Evolutionary conservation across 2,113 vertebrate genomes (phyloP).

Genomic region (Apus apus): DNA sequence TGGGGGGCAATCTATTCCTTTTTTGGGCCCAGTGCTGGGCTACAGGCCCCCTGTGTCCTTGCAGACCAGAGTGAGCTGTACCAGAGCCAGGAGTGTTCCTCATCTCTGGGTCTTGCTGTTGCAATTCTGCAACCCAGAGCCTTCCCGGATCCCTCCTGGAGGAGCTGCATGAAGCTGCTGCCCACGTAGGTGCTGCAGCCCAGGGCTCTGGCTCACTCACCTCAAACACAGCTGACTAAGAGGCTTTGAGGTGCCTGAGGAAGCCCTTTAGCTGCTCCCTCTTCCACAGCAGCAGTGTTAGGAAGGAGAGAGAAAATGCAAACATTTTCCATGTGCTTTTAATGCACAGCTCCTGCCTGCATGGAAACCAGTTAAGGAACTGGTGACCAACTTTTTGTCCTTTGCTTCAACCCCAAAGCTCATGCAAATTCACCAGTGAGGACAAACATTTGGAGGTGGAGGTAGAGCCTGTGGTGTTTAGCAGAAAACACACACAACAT

Average conservation of each 20-base stretch:
- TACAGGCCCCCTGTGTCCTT: not conserved
- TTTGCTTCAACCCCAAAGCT: not conserved
- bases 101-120: not conserved
- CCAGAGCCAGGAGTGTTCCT: not conserved
- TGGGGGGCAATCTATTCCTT: not conserved
- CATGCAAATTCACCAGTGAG: not conserved
- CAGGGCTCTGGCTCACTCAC: not conserved
- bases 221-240: not conserved
- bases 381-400: not conserved
- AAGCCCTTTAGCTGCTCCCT: not conserved
- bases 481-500: not conserved
- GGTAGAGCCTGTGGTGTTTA: not conserved
- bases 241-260: not conserved
- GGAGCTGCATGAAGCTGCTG: not conserved
- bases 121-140: not conserved
- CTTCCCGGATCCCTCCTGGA: not conserved
- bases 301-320: not conserved
- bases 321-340: not conserved
- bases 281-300: not conserved
- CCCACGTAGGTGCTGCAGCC: not conserved
- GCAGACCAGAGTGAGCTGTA: accelerated
- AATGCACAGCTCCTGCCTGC: not conserved
- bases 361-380: not conserved
- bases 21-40: not conserved
- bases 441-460: not conserved